Evolutionary conservation across 2,888 invertebrate genomes (phyloP), one percentile per base, ranked within the genome.

Genomic region (Ichneumon xanthorius): DNA sequence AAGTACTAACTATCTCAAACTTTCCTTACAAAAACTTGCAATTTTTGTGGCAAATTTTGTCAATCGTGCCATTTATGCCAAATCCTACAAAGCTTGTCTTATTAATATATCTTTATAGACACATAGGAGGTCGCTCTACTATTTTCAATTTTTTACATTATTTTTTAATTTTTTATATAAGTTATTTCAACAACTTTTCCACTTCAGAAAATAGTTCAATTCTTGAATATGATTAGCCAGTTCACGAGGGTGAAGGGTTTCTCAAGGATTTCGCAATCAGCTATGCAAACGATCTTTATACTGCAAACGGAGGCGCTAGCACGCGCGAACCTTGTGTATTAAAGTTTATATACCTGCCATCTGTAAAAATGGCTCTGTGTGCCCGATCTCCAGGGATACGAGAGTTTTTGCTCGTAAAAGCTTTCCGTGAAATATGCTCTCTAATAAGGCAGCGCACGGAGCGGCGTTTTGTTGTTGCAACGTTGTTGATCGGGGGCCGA

Each of bases 351-450:
- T 70, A 63, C 73, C 70, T 37, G 70, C 55, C 33, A 19, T 16
- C 26, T 37, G 63, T 58, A 79, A 75, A 83, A 92, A 91, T 89
- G 87, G 87, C 88, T 78, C 83, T 84, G 84, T 78, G 50, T 65
- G 67, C 55, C 26, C 30, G 37, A 50, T 40, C 48, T 70, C 45
- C 40, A 19, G 50, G 50, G 48, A 71, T 65, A 26, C 19, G 48
- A 37, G 6, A 61, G 88, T 91, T 92, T 91, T 91, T 91, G 92
- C 90, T 92, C 92, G 91, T 92, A 91, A 92, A 92, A 76, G 91
- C 89, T 89, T 90, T 89, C 81, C 61, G 86, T 91, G 90, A 92
- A 91, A 90, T 92, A 92, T 88, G 86, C 88, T 85, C 88, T 84
- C 79, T 90, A 91, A 90, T 89, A 89, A 89, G 88, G 86, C 53